Conservation (phyloP, 2,888 invertebrate genomes). For the Mesochorus sp. region DNA sequence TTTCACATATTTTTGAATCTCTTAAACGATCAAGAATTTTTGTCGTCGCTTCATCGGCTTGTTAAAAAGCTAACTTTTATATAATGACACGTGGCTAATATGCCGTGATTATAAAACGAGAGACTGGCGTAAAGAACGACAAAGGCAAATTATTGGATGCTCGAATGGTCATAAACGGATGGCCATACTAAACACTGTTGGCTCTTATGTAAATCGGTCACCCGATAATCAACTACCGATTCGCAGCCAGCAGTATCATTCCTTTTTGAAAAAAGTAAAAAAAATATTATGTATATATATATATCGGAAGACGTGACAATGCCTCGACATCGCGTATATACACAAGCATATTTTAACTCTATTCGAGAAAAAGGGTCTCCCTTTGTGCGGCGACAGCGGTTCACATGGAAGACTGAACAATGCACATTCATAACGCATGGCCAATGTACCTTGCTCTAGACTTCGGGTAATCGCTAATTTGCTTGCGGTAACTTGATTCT, state of each 20-base stretch:
- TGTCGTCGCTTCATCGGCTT: conserved; percentile 48
- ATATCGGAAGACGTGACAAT: too few species aligned
- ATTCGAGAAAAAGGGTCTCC: neutral
- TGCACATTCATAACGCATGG: conserved; percentile 44
- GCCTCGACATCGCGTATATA: too few species aligned
- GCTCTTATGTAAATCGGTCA: conserved; percentile 27
- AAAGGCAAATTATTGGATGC: conserved; percentile 56
- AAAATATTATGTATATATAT: too few species aligned
- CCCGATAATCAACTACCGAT: conserved; percentile 50
- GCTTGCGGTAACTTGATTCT: neutral
- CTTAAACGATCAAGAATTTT: conserved; percentile 38
- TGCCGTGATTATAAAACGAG: conserved; percentile 38
- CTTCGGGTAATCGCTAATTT: conserved; percentile 36
- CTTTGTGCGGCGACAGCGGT: conserved; percentile 25
- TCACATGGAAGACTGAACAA: conserved; percentile 41
- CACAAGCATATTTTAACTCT: too few species aligned
- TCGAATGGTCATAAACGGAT: conserved; percentile 36
- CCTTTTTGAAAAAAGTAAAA: neutral
- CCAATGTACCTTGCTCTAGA: neutral
- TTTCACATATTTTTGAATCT: conserved; percentile 22
- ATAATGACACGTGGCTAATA: conserved; percentile 58
- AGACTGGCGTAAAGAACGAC: conserved; percentile 21
- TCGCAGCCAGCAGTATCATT: conserved; percentile 18
- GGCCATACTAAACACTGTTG: neutral
- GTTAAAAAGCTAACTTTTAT: conserved; percentile 53